Conservation (phyloP, 2,888 invertebrate genomes). For the Heliconius aoede region DNA sequence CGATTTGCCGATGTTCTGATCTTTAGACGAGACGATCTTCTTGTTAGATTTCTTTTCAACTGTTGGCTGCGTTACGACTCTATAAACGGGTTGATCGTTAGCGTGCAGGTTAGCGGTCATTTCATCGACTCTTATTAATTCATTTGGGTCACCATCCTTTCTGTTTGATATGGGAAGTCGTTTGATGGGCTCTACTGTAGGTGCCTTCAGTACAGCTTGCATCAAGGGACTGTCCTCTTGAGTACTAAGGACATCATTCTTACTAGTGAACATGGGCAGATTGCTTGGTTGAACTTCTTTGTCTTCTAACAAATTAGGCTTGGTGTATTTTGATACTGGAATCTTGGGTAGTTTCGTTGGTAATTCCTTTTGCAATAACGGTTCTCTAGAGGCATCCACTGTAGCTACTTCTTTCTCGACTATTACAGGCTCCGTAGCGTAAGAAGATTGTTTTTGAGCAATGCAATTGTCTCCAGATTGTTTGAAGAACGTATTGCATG, state of each 20-base stretch:
- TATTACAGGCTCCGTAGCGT: slow-evolving; percentile 71
- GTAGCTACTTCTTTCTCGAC: slow-evolving; percentile 68
- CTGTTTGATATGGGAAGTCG: slow-evolving; percentile 65
- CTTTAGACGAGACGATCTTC: slow-evolving; percentile 67
- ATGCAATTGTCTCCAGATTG: slow-evolving; percentile 87
- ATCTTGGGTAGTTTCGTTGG: slow-evolving; percentile 53
- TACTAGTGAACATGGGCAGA: slow-evolving; percentile 64
- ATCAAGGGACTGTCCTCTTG: slow-evolving; percentile 75
- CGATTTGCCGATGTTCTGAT: slow-evolving; percentile 62
- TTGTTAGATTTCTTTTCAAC: slow-evolving; percentile 74
- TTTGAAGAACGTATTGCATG: slow-evolving; percentile 88
- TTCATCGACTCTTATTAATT: slow-evolving; percentile 71
- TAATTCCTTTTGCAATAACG: slow-evolving; percentile 49
- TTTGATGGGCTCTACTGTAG: slow-evolving; percentile 68
- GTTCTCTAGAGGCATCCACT: slow-evolving; percentile 53
- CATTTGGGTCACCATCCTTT: slow-evolving; percentile 74
- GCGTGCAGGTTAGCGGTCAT: slow-evolving; percentile 78
- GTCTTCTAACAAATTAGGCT: slow-evolving; percentile 56
- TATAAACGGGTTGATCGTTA: slow-evolving; percentile 78
- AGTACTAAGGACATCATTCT: slow-evolving; percentile 71
- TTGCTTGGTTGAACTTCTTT: slow-evolving; percentile 68
- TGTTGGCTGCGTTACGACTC: slow-evolving; percentile 78
- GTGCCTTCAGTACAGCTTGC: slow-evolving; percentile 76
- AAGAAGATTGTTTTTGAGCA: slow-evolving; percentile 63
- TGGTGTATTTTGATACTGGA: slow-evolving; percentile 55